A percentile compares a stretch with the other conserved stretches of the same genome.
Conservation (phyloP, 2,113 vertebrate species). For the Circaetus cinerascens region DNA sequence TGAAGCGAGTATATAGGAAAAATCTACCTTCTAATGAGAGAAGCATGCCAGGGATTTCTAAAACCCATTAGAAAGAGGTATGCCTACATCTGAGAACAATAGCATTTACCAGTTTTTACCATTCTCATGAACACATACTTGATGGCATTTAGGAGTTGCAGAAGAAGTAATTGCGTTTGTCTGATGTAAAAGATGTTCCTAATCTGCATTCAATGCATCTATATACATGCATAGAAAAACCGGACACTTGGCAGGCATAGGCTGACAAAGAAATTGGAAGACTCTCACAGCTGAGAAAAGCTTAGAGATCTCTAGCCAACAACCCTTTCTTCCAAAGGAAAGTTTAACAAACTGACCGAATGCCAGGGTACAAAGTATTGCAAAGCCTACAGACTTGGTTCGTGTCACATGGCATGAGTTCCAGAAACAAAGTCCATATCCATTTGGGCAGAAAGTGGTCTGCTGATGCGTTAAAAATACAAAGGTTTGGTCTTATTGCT, state of each 20-base stretch:
- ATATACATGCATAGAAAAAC: not conserved
- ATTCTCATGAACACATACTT: not conserved
- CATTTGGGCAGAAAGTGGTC: not conserved
- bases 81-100: not conserved
- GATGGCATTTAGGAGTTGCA: not conserved
- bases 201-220: not conserved
- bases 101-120: not conserved
- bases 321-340: not conserved
- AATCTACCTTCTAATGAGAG: not conserved
- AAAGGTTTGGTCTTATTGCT: not conserved
- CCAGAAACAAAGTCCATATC: not conserved
- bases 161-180: not conserved
- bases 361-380: not conserved
- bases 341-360: not conserved
- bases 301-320: not conserved
- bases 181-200: not conserved
- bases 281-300: not conserved
- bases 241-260: not conserved
- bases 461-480: not conserved
- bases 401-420: rapidly evolving
- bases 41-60: not conserved
- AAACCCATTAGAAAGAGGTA: not conserved
- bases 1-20: not conserved
- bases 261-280: not conserved
- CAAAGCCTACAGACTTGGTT: not conserved